A percentile compares a stretch with the other conserved stretches of the same genome.
Evolutionary conservation across 2,113 vertebrate genomes (phyloP).

Genomic region (Brienomyrus longianalis): DNA sequence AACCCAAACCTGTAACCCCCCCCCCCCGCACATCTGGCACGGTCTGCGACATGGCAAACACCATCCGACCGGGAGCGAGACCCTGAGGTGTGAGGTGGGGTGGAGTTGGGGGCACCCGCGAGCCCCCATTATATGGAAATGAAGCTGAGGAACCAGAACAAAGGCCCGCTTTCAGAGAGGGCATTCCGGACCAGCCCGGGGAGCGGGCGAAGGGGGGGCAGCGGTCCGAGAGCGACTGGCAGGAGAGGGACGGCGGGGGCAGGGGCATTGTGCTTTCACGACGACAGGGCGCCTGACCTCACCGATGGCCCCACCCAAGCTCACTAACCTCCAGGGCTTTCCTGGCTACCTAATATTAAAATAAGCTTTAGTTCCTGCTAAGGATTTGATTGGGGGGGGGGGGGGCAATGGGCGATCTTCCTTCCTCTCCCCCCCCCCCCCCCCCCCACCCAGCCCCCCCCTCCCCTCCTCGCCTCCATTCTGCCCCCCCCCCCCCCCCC

Average conservation of each 20-base stretch:
- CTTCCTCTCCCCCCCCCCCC: background rate
- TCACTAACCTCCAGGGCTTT: background rate
- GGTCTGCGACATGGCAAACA: background rate
- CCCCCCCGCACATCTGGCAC: background rate
- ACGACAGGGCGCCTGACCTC: background rate
- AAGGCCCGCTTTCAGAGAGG: slow-evolving; percentile 16
- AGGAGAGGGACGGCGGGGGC: slow-evolving; percentile 1
- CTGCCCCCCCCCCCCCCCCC: too few relatives aligned
- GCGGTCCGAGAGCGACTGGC: background rate
- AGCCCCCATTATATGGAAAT: slow-evolving; percentile 21
- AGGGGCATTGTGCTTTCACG: background rate
- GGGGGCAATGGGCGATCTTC: background rate
- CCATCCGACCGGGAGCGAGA: background rate
- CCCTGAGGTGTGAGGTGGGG: background rate
- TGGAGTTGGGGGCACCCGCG: background rate
- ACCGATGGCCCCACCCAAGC: background rate
- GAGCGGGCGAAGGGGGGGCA: background rate
- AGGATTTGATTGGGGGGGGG: background rate
- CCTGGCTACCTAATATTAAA: background rate
- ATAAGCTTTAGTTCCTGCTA: background rate
- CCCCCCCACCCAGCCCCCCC: too few relatives aligned
- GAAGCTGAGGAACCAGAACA: slow-evolving; percentile 8
- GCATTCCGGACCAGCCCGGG: background rate
- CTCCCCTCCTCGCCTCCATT: too few relatives aligned
- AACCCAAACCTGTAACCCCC: background rate